A percentile compares a stretch with the other conserved stretches of the same genome.
Conservation (phyloP, 2,888 invertebrate genomes). For the Cantharis rufa region DNA sequence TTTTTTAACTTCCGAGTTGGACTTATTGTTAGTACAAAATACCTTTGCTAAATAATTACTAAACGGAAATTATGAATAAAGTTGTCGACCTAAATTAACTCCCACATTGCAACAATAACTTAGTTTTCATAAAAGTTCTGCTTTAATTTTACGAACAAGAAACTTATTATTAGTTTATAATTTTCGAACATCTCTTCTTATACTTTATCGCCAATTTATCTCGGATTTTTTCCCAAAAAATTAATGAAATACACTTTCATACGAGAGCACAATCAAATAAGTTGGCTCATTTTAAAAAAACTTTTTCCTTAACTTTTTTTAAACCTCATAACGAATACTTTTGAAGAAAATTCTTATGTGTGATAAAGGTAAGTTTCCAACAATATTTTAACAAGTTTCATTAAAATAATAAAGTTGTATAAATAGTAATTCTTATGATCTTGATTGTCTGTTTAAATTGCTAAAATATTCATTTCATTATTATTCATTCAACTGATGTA, state of each 20-base stretch:
- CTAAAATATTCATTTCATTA: too few relatives aligned
- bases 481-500: too few relatives aligned
- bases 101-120: constrained; percentile 7
- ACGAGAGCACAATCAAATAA: not conserved
- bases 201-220: not conserved
- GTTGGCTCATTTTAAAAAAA: too few relatives aligned
- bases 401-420: too few relatives aligned
- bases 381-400: too few relatives aligned
- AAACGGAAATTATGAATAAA: constrained; percentile 22
- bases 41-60: constrained; percentile 19
- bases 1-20: constrained; percentile 8
- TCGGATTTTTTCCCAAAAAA: not conserved
- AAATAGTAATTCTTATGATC: too few relatives aligned
- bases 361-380: too few relatives aligned
- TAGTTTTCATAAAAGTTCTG: constrained; percentile 7
- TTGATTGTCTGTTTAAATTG: too few relatives aligned
- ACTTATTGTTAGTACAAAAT: not conserved
- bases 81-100: constrained; percentile 19
- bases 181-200: not conserved
- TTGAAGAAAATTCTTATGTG: too few relatives aligned
- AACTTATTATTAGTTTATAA: constrained; percentile 11
- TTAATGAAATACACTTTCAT: not conserved
- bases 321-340: too few relatives aligned
- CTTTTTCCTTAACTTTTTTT: too few relatives aligned
- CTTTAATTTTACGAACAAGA: constrained; percentile 8